phyloP scores from a whole-genome alignment of 2,888 invertebrate species.

The Galerucella pusilla region DNA sequence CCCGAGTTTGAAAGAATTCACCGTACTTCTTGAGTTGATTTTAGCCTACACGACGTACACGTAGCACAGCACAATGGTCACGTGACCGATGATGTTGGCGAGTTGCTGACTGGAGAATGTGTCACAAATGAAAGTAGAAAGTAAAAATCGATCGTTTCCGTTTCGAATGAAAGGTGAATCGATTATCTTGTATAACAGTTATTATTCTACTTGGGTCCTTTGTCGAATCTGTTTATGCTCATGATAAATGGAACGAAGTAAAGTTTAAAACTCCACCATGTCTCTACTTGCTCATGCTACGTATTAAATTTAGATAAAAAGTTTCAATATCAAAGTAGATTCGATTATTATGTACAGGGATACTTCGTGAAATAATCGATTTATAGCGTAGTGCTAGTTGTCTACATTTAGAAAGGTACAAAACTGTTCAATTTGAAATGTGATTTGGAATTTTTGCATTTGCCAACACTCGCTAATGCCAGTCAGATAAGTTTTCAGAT shows the following conservation, averaged over 20 bases:
- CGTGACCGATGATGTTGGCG: constrained; percentile 80
- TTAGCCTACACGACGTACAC: constrained; percentile 65
- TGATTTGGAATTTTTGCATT: background rate
- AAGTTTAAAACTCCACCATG: too few species aligned
- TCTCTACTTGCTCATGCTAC: too few species aligned
- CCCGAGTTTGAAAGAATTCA: constrained; percentile 56
- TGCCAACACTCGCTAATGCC: background rate
- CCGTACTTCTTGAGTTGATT: constrained; percentile 62
- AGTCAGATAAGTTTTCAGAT: background rate
- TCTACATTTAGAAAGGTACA: background rate
- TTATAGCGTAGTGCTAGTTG: background rate
- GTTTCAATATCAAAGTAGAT: background rate
- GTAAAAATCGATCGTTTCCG: background rate
- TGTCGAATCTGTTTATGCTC: too few species aligned
- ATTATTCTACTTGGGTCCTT: background rate
- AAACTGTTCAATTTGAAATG: background rate
- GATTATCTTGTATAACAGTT: background rate
- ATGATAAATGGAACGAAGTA: too few species aligned
- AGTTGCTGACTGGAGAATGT: constrained; percentile 26
- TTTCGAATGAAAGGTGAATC: background rate
- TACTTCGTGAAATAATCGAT: background rate
- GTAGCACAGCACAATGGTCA: constrained; percentile 67
- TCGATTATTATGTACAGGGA: background rate
- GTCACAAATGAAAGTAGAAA: constrained; percentile 11
- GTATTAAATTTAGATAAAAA: background rate